These are phyloP conservation scores for Dendronephthya gigantea DNA, from an alignment of 64 coral and sea anemone species.

Conservation along the genomic window DNA sequence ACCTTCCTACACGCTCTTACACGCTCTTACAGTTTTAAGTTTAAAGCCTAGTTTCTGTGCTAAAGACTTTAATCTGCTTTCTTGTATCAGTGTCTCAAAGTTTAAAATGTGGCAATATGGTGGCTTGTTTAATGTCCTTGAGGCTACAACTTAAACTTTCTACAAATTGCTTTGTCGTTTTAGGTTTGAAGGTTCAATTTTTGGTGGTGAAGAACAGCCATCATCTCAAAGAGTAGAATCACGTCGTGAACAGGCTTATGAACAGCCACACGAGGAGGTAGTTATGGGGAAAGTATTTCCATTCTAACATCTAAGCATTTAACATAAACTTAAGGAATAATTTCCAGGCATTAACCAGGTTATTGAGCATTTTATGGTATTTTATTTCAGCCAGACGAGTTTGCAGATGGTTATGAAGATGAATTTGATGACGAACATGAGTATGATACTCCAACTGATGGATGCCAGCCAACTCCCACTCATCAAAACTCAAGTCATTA, in stretches of 20 bases:
- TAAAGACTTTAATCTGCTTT: too few relatives aligned
- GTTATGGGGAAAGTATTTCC: background rate
- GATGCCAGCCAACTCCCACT: background rate
- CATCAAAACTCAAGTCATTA: background rate
- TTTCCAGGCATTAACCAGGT: too few relatives aligned
- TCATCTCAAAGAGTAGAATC: too few relatives aligned
- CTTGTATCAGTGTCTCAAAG: too few relatives aligned
- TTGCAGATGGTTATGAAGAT: background rate
- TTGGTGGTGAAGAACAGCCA: background rate
- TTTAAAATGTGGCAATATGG: too few relatives aligned
- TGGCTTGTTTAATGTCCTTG: too few relatives aligned
- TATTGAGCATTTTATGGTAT: too few relatives aligned
- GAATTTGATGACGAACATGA: background rate
- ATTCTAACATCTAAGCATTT: too few relatives aligned
- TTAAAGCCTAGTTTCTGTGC: too few relatives aligned
- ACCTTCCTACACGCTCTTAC: background rate
- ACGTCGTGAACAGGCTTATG: background rate
- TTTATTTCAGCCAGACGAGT: background rate
- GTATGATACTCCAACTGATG: background rate
- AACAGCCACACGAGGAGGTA: background rate
- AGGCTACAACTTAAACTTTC: too few relatives aligned
- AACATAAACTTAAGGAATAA: too few relatives aligned
- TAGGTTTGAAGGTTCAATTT: background rate
- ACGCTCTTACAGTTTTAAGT: background rate
- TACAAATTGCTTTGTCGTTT: background rate